Conservation (phyloP, 2,888 invertebrate species). For the Masnerella sp. region DNA sequence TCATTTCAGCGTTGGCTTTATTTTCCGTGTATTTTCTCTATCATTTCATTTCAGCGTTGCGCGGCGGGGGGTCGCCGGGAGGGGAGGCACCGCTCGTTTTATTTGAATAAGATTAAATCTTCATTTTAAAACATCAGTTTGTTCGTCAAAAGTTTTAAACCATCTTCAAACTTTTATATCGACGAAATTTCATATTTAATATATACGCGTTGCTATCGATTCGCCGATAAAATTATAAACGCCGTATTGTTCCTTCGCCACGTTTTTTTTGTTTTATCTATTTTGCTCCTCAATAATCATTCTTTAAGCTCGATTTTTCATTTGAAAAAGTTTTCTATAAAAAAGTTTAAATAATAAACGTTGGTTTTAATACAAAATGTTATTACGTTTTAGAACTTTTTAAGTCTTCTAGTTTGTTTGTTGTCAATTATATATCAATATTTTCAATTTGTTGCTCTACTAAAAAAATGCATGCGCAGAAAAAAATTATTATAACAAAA, state of each 20-base stretch:
- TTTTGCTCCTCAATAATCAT: constrained; percentile 5
- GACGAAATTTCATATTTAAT: constrained; percentile 26
- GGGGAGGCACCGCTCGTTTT: constrained; percentile 11
- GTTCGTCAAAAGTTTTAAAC: constrained; percentile 38
- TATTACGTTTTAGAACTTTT: neutral
- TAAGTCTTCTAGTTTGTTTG: neutral
- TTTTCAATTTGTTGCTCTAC: no score
- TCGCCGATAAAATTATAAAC: constrained; percentile 23
- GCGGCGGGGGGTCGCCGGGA: neutral
- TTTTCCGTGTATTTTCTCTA: constrained; percentile 39
- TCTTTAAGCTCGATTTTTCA: constrained; percentile 5
- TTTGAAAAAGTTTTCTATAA: constrained; percentile 31
- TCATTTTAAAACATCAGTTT: constrained; percentile 47
- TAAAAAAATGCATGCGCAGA: no score
- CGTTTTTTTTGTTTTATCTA: neutral
- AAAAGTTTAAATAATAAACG: no score
- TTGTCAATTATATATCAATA: no score
- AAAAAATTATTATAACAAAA: no score
- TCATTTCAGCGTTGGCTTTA: constrained; percentile 23
- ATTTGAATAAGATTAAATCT: constrained; percentile 54
- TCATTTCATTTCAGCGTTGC: constrained; percentile 32
- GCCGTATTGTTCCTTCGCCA: neutral
- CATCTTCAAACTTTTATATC: constrained; percentile 36
- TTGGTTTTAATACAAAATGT: no score
- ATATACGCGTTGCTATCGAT: constrained; percentile 17